Percentiles rank a stretch among this genome's conserved stretches.
Conservation (phyloP, 2,113 vertebrate species). For the Porphyrio hochstetteri region DNA sequence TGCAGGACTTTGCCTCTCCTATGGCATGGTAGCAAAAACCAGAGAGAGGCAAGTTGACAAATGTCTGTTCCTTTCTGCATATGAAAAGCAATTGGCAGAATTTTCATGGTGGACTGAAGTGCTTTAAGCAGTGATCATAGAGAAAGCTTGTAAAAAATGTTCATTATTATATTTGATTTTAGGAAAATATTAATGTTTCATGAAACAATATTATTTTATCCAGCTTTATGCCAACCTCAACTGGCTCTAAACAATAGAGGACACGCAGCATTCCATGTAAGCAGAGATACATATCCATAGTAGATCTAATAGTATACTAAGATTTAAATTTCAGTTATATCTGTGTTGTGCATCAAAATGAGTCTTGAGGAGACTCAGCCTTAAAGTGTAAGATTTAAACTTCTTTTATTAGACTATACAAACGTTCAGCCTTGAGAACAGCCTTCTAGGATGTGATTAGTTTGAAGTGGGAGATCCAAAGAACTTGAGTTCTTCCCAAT, state of each 20-base stretch:
- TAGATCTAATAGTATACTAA: background rate
- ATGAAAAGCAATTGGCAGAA: background rate
- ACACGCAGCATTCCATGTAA: background rate
- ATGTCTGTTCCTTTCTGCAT: background rate
- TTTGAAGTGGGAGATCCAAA: background rate
- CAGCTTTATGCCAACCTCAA: background rate
- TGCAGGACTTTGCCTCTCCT: background rate
- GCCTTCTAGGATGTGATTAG: background rate
- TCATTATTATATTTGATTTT: background rate
- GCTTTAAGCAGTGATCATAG: background rate
- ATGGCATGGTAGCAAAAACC: background rate
- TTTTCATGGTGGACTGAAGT: background rate
- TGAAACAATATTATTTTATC: background rate
- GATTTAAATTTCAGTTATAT: background rate
- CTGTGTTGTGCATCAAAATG: background rate
- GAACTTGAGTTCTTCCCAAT: background rate
- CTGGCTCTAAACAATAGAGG: background rate
- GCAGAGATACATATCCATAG: background rate
- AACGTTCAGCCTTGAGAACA: background rate
- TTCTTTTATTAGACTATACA: background rate
- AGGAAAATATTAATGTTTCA: background rate
- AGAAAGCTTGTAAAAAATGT: background rate
- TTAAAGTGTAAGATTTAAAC: background rate
- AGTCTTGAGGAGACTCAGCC: background rate
- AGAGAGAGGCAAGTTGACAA: background rate